phyloP scores from a whole-genome alignment of 2,113 vertebrate genomes.

The Piaya cayana region DNA sequence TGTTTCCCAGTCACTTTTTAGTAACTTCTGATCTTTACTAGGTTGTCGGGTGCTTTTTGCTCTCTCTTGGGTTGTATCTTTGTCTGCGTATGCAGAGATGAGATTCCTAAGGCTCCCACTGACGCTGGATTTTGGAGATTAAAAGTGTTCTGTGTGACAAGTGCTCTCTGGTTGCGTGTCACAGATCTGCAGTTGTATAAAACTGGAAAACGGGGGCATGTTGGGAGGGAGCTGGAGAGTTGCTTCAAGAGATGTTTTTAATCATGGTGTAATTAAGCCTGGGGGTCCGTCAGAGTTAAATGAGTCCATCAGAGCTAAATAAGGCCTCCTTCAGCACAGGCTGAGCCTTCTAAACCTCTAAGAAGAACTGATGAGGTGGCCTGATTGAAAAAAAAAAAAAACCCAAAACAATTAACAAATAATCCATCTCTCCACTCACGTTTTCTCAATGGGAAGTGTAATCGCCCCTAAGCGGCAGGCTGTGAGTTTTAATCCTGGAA shows the following conservation, averaged over 20 bases:
- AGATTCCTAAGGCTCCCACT: not conserved
- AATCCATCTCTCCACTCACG: fast-evolving
- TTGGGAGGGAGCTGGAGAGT: not conserved
- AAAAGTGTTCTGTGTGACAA: not conserved
- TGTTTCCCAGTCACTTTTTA: not conserved
- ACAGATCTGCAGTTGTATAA: fast-evolving
- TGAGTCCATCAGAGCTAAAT: not conserved
- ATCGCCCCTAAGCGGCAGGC: not conserved
- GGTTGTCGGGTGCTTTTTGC: not conserved
- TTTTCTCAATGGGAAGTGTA: not conserved
- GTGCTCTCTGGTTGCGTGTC: not conserved
- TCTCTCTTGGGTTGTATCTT: not conserved
- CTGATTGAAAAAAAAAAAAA: not conserved
- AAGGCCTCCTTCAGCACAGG: not conserved
- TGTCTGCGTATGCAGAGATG: fast-evolving
- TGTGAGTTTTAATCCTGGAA: not conserved
- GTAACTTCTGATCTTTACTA: not conserved
- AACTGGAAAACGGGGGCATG: not conserved
- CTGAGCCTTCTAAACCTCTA: not conserved
- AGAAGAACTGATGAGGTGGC: not conserved
- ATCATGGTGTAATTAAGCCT: not conserved
- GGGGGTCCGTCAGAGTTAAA: not conserved
- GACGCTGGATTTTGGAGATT: too few relatives aligned
- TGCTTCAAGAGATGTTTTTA: not conserved
- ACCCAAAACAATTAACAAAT: not conserved